Evolutionary conservation across 2,113 vertebrate species (phyloP).

Genomic region (Microcebus jonahi): DNA sequence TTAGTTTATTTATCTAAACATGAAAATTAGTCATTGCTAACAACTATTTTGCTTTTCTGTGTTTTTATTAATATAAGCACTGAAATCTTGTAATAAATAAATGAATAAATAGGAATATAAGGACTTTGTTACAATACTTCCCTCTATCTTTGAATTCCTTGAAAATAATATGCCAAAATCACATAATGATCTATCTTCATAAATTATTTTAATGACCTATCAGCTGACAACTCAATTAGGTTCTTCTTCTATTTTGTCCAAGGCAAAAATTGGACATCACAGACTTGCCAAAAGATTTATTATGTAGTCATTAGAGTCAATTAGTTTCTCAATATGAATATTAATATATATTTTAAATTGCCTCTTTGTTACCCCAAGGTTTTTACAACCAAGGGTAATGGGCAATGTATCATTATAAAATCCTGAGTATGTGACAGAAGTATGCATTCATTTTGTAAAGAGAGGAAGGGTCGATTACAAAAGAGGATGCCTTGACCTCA

Average conservation of each 20-base stretch:
- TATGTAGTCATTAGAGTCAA: conserved; percentile 24
- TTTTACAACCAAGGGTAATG: conserved; percentile 24
- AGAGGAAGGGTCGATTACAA: background rate
- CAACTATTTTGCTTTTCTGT: background rate
- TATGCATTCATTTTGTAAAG: conserved; percentile 36
- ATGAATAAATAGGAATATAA: background rate
- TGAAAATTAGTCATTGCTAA: background rate
- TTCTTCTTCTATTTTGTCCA: background rate
- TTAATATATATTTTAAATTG: background rate
- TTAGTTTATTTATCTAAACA: background rate
- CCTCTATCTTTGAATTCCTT: conserved; percentile 1
- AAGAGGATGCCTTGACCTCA: background rate
- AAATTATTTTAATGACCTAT: conserved; percentile 50
- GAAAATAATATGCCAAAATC: background rate
- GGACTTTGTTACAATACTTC: background rate
- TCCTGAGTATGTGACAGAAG: background rate
- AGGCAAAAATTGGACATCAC: conserved; percentile 33
- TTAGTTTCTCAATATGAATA: background rate
- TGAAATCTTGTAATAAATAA: conserved; percentile 3
- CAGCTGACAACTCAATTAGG: background rate
- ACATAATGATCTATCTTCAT: conserved; percentile 13
- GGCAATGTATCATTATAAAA: background rate
- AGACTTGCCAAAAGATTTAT: conserved; percentile 21
- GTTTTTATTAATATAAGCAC: background rate
- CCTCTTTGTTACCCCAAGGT: background rate